Percentiles rank a stretch among this genome's conserved stretches.
Conservation (phyloP, 2,797 vertebrate genomes). For the Tragelaphus eurycerus region DNA sequence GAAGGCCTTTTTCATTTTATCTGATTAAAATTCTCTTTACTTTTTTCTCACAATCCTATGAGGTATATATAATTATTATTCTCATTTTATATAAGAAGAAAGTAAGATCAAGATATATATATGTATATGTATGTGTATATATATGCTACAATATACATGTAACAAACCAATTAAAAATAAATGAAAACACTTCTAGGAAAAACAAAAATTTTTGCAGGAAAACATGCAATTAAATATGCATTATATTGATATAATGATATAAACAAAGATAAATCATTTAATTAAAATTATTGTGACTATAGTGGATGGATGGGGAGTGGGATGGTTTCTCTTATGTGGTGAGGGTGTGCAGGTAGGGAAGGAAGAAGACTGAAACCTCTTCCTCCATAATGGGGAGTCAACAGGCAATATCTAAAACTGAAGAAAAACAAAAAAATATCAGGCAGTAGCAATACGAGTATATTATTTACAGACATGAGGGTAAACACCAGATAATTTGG, state of each 20-base stretch:
- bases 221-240: not conserved
- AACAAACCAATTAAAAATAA: not conserved
- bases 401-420: not conserved
- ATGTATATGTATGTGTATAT: fast-evolving
- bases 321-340: not conserved
- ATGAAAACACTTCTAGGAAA: not conserved
- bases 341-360: too few species aligned
- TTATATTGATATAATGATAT: not conserved
- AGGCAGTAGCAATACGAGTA: not conserved
- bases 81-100: not conserved
- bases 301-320: too few species aligned
- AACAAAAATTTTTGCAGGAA: not conserved
- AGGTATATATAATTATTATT: not conserved
- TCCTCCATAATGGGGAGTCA: not conserved
- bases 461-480: not conserved
- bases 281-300: not conserved
- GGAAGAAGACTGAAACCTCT: not conserved
- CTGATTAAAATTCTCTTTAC: not conserved
- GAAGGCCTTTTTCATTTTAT: not conserved
- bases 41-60: not conserved
- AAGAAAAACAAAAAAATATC: not conserved
- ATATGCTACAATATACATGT: not conserved
- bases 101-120: not conserved
- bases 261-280: not conserved
- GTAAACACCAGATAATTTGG: not conserved